A percentile compares a stretch with the other conserved stretches of the same genome.
Evolutionary conservation across 2,797 vertebrate species (phyloP).

Genomic region (Okamejei kenojei): DNA sequence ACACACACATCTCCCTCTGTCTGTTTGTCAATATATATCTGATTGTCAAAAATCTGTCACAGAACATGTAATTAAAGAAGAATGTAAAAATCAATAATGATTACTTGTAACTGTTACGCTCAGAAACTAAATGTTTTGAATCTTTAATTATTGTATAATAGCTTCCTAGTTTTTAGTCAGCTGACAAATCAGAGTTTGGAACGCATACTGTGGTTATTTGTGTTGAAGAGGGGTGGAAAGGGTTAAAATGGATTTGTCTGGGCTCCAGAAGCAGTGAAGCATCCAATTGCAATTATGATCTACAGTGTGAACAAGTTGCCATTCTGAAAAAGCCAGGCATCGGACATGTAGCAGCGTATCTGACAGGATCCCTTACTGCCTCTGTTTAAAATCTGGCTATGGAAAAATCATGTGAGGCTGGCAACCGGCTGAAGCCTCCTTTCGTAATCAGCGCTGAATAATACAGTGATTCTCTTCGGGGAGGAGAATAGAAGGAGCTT

Average conservation of each 20-base stretch:
- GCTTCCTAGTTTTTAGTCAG: not conserved
- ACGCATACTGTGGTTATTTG: not conserved
- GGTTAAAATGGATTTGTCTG: conserved; percentile 26
- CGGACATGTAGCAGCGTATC: not conserved
- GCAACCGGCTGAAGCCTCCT: not conserved
- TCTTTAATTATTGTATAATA: not conserved
- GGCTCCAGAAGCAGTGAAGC: conserved; percentile 3
- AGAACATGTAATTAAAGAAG: not conserved
- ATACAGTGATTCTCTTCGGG: not conserved
- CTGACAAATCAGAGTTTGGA: not conserved
- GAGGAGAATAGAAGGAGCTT: not conserved
- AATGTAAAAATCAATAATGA: not conserved
- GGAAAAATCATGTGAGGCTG: not conserved
- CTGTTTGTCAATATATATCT: not conserved
- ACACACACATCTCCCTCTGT: too few relatives aligned
- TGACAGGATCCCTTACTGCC: conserved; percentile 27
- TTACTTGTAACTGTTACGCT: not conserved
- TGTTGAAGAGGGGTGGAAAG: not conserved
- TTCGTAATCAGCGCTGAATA: not conserved
- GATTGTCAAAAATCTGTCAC: not conserved
- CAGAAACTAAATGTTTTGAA: not conserved
- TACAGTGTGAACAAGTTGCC: conserved; percentile 18
- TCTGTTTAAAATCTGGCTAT: not conserved
- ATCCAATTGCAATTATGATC: conserved; percentile 24
- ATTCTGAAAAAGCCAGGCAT: not conserved